A percentile compares a stretch with the other conserved stretches of the same genome.
Conservation (phyloP, 2,797 vertebrate species). For the Telmatherina bonti region DNA sequence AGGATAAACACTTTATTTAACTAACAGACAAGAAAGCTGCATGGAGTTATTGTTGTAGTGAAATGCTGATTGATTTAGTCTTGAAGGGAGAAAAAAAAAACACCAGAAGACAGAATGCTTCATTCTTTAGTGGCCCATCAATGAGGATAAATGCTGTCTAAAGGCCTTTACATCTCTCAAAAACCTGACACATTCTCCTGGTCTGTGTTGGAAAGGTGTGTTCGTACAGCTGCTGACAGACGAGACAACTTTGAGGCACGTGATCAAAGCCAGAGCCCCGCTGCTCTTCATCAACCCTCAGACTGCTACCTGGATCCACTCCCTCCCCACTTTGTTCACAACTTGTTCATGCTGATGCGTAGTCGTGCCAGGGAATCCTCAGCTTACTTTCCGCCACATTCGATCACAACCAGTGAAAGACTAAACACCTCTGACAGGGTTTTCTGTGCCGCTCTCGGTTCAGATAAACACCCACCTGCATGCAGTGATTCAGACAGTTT, state of each 20-base stretch:
- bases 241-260: slow-evolving; percentile 57
- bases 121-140: slow-evolving; percentile 39
- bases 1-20: neutral
- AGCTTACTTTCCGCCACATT: slow-evolving; percentile 61
- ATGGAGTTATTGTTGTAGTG: neutral
- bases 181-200: slow-evolving; percentile 57
- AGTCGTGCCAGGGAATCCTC: slow-evolving; percentile 48
- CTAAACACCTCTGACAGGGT: slow-evolving; percentile 58
- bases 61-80: neutral
- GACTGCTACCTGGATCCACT: slow-evolving; percentile 55
- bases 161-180: slow-evolving; percentile 56
- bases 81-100: neutral
- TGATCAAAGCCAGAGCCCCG: slow-evolving; percentile 69
- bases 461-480: no score
- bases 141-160: slow-evolving; percentile 53
- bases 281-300: slow-evolving; percentile 65
- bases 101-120: slow-evolving; percentile 14
- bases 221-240: slow-evolving; percentile 70
- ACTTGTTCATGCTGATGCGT: slow-evolving; percentile 57
- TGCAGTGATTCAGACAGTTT: slow-evolving; percentile 51
- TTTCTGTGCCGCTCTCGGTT: slow-evolving; percentile 54
- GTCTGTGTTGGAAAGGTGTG: slow-evolving; percentile 46
- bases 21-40: neutral
- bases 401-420: slow-evolving; percentile 48
- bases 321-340: slow-evolving; percentile 62